A percentile compares a stretch with the other conserved stretches of the same genome.
phyloP scores from a whole-genome alignment of 2,888 invertebrate genomes.

The Epirrhoe alternata region DNA sequence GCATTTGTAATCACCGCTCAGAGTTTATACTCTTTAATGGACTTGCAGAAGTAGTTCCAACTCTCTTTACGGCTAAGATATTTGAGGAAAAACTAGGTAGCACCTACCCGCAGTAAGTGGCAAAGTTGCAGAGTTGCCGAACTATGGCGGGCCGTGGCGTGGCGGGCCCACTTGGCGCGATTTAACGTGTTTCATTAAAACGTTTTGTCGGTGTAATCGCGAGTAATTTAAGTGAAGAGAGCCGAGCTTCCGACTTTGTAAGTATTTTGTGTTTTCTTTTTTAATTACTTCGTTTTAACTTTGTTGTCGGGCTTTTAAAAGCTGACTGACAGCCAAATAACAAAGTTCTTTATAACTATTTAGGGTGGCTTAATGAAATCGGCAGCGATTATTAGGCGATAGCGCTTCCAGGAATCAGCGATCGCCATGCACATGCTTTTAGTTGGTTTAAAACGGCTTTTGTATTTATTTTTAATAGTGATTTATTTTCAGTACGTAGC shows the following conservation, averaged over 20 bases:
- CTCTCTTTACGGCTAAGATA: conserved; percentile 83
- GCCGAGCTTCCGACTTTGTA: conserved; percentile 84
- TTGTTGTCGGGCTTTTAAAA: conserved; percentile 82
- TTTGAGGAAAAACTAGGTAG: conserved; percentile 83
- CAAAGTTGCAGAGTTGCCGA: conserved; percentile 78
- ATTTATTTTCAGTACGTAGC: too few relatives aligned
- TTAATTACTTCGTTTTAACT: conserved; percentile 85
- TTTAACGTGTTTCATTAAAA: conserved; percentile 84
- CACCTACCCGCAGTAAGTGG: conserved; percentile 77
- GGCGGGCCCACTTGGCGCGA: conserved; percentile 78
- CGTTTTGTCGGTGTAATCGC: conserved; percentile 85
- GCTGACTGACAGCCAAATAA: conserved; percentile 84
- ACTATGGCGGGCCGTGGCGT: conserved; percentile 67
- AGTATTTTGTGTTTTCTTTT: conserved; percentile 85
- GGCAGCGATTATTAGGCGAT: conserved; percentile 68
- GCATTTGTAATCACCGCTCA: conserved; percentile 80
- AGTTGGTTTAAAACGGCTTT: conserved; percentile 21
- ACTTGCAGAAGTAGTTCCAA: conserved; percentile 82
- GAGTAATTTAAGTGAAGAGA: conserved; percentile 85
- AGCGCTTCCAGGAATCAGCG: conserved; percentile 62
- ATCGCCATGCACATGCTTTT: conserved; percentile 47
- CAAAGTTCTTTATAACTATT: conserved; percentile 83
- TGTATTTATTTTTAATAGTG: too few relatives aligned
- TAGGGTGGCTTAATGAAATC: conserved; percentile 79
- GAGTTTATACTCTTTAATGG: conserved; percentile 83